Evolutionary conservation across 1,140 invertebrate genomes (phyloP).

Genomic region (Plectrocnemia conspersa): DNA sequence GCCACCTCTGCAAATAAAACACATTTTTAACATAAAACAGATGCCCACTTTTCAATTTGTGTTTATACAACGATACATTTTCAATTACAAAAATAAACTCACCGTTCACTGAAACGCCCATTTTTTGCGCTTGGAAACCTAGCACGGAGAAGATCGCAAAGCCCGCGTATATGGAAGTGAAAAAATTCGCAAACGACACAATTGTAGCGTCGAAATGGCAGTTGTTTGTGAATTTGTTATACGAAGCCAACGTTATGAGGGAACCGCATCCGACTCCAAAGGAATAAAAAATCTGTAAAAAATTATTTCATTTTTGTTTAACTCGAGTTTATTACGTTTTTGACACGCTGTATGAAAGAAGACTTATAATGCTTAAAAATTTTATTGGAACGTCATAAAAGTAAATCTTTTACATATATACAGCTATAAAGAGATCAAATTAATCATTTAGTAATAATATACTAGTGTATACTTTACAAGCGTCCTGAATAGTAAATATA

Average conservation of each 20-base stretch:
- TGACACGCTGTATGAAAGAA: too few species aligned
- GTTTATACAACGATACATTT: not conserved
- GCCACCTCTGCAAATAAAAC: conserved; percentile 50
- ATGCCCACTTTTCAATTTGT: not conserved
- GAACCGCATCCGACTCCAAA: conserved; percentile 68
- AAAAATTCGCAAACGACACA: conserved; percentile 65
- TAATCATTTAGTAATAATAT: too few species aligned
- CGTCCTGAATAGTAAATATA: too few species aligned
- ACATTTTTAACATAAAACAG: not conserved
- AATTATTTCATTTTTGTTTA: too few species aligned
- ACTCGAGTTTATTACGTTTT: too few species aligned
- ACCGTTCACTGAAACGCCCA: conserved; percentile 58
- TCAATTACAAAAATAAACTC: conserved; percentile 28
- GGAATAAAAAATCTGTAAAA: conserved; percentile 65
- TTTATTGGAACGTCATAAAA: too few species aligned
- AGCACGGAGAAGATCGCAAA: conserved; percentile 77
- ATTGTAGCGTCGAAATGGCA: conserved; percentile 66
- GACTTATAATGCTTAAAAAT: too few species aligned
- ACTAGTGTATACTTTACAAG: too few species aligned
- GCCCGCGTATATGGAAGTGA: conserved; percentile 69
- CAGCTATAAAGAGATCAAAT: too few species aligned
- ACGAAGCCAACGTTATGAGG: conserved; percentile 68
- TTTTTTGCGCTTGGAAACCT: conserved; percentile 65
- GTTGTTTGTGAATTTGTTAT: conserved; percentile 70
- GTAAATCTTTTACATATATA: too few species aligned